Evolutionary conservation across 64 coral and sea anemone species (phyloP), one percentile per base, ranked within the genome.

Genomic region (Pachyseris speciosa): DNA sequence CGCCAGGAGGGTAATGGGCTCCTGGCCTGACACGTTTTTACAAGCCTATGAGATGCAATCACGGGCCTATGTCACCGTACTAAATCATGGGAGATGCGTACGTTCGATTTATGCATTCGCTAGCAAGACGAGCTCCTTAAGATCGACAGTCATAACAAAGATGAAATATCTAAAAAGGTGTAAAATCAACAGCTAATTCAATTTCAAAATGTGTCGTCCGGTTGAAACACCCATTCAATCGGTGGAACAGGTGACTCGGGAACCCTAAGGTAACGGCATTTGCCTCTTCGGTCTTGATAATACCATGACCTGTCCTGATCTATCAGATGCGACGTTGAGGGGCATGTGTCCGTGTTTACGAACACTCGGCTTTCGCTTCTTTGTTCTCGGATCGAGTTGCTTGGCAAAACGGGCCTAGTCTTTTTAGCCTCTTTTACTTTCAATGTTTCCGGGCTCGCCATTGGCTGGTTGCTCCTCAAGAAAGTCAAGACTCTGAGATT

Each of bases 271-370:
- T 93, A 93, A 9, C 91, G 84, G 78, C 91, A 93, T 34, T 93
- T 93, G 36, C 91, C 84, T 52, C 36, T 80, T 40, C 69, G 66
- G 34, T 93, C 84, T 34, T 93, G 91, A 72, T 88, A 93, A 69
- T 93, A 93, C 91, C 91, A 93, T 19, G 85, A 87, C 40, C 91
- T 74, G 11, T 93, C 91, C 31, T 57, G 84, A 81, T 79, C 78
- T 5, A 93, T 40, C 3, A 60, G 51, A 25, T 58, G 69, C 25
- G 79, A 20, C 48, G 65, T 78, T 52, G 67, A 70, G 1, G 91
- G 91, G 26, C 91, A 93, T 7, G 91, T 88, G 33, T 93, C 78
- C 9, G 73, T 93, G 25, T 93, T 93, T 37, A 93, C 47, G 36
- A 43, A 61, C 0, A 80, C 48, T 87, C 84, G 33, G 6, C n/a